A percentile compares a stretch with the other conserved stretches of the same genome.
phyloP scores from a whole-genome alignment of 2,888 invertebrate species.

The Troides oblongomaculatus region DNA sequence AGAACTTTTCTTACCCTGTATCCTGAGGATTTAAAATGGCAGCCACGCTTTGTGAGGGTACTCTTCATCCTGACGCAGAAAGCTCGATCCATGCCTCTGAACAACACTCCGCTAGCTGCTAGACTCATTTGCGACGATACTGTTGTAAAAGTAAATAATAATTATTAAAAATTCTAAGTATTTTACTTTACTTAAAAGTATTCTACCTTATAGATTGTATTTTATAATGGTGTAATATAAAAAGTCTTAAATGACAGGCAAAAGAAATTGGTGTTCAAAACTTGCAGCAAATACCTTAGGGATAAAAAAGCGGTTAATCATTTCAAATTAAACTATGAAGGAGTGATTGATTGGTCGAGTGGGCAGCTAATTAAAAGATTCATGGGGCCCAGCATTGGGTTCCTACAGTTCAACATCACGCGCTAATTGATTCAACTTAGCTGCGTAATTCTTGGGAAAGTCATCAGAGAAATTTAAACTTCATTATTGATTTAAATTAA shows the following conservation, averaged over 20 bases:
- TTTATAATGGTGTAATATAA: too few species aligned
- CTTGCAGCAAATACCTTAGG: constrained; percentile 21
- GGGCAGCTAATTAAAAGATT: constrained; percentile 66
- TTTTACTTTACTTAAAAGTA: too few species aligned
- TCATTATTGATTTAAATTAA: constrained; percentile 28
- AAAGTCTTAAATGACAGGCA: not conserved
- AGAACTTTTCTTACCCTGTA: constrained; percentile 87
- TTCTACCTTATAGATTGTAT: too few species aligned
- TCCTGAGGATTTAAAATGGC: constrained; percentile 97
- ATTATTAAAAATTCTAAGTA: not conserved
- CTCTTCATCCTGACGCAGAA: constrained; percentile 99
- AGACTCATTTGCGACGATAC: constrained; percentile 92
- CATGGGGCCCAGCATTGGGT: constrained; percentile 49
- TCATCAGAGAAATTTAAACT: constrained; percentile 54
- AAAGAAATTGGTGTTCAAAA: constrained; percentile 16
- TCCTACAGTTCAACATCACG: constrained; percentile 55
- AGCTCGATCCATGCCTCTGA: constrained; percentile 93
- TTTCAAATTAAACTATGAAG: constrained; percentile 43
- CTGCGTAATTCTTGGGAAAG: constrained; percentile 46
- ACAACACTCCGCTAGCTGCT: constrained; percentile 83
- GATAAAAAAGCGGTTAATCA: constrained; percentile 39
- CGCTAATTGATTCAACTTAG: constrained; percentile 71
- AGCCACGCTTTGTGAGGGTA: constrained; percentile 97
- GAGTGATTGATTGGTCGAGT: constrained; percentile 58
- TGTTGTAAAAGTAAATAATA: constrained; percentile 55